Conservation (phyloP, 2,113 vertebrate species). For the Actinemys pallida region DNA sequence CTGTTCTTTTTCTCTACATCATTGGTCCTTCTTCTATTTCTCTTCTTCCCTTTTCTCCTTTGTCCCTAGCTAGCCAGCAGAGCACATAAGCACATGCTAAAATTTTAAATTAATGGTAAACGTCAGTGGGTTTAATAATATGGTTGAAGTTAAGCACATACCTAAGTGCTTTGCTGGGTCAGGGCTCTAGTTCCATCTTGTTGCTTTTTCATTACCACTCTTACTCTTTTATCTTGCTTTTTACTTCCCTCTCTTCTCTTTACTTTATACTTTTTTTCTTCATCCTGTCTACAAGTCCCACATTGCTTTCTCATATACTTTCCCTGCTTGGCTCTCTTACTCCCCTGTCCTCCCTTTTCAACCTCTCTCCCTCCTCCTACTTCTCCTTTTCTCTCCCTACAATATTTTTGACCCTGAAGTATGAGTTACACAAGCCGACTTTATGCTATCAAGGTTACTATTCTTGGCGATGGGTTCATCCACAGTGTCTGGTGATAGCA, state of each 20-base stretch:
- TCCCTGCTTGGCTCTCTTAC: conserved; percentile 26
- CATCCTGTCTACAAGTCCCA: conserved; percentile 13
- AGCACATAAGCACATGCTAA: neutral
- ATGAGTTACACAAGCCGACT: neutral
- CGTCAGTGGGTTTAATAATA: conserved; percentile 8
- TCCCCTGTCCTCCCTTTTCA: neutral
- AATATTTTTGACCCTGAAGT: neutral
- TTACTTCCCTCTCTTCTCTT: neutral
- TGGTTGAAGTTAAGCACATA: conserved; percentile 13
- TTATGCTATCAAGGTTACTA: neutral
- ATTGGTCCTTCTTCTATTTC: neutral
- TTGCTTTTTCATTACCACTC: conserved; percentile 27
- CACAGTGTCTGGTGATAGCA: neutral
- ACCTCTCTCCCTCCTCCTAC: neutral
- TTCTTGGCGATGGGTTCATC: neutral
- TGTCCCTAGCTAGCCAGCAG: neutral
- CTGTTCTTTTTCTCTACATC: neutral
- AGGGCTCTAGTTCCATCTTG: neutral
- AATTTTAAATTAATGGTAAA: neutral
- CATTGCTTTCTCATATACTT: neutral
- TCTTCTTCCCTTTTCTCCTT: neutral
- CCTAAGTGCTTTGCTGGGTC: conserved; percentile 58
- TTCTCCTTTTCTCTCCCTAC: neutral
- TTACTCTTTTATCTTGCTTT: conserved; percentile 28
- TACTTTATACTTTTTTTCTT: conserved; percentile 27